Base-by-base conservation (phyloP, 53 echinoderm and acorn worm species). In the Hippasteria phrygiana region DNA sequence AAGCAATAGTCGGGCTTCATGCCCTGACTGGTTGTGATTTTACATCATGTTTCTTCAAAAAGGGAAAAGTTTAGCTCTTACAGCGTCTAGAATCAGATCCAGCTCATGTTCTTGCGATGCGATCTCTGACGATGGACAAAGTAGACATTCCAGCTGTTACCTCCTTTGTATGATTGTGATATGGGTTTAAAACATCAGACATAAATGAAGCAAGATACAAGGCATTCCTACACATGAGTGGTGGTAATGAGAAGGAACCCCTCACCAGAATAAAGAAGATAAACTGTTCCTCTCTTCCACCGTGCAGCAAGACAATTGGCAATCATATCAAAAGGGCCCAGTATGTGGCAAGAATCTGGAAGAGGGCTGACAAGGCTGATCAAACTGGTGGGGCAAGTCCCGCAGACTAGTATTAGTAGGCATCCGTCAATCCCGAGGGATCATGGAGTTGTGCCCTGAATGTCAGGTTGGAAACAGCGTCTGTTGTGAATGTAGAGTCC, bases 141-240 rank as follows among this genome's bases (percentile, higher is more conserved):
- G 54, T 86, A 33, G 72, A 86, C 71, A 31, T 71, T 6, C 45
- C 63, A 36, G 59, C 28, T 40, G 33, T 78, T 62, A 76, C 77
- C 12, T 43, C 22, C 50, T 70, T n/a, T n/a, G 45, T 67, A 47
- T 70, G 86, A 5, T 47, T 31, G 1, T 20, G 43, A 26, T 42
- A 59, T 55, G 59, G 75, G 34, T 59, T 77, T 12, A 77, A 75
- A 45, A 65, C 32, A 41, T 77, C 76, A 35, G 64, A 88, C 63
- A 77, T 88, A 76, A 88, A 88, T 77, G 77, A 88, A 40, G 88
- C 88, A 26, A 75, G 75, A 62, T 88, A 55, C 46, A 62, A 42
- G 27, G 20, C 55, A 76, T 62, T 77, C 76, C 43, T 9, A 13
- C 2, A 35, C 4, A 84, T 88, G 74, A 75, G 26, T 41, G 47